These are phyloP conservation scores for Caenorhabditis angaria DNA, from an alignment of 2,888 invertebrate genomes.

Conservation along the genomic window DNA sequence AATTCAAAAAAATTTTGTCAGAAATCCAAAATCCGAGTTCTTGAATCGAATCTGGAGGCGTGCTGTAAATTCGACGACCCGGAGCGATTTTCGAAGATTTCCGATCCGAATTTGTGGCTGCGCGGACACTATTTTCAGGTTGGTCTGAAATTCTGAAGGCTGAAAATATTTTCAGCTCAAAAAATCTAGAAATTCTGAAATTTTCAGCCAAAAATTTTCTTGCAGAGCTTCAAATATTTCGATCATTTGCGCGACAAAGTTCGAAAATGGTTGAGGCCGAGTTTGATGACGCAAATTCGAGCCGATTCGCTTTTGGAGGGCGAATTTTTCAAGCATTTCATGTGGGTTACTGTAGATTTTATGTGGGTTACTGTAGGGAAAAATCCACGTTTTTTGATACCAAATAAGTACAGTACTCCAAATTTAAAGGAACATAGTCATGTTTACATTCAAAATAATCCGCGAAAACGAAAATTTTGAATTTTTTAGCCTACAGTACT, in stretches of 20 bases:
- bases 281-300: conserved; percentile 9
- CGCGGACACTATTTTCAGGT: conserved; percentile 22
- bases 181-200: too few species aligned
- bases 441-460: too few species aligned
- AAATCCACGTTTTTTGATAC: conserved; percentile 11
- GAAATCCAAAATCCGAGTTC: conserved; percentile 18
- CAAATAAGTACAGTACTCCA: too few species aligned
- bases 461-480: too few species aligned
- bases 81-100: conserved; percentile 2
- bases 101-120: conserved; percentile 17
- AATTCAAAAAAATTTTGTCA: conserved; percentile 5
- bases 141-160: conserved; percentile 14
- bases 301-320: conserved; percentile 26
- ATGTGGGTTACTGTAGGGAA: not conserved
- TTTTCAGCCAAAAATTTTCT: too few species aligned
- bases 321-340: conserved; percentile 15
- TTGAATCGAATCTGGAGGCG: not conserved
- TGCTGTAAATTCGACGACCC: conserved; percentile 32
- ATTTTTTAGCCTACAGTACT: too few species aligned
- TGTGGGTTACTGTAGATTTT: conserved; percentile 12
- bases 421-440: too few species aligned
- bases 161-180: not conserved
- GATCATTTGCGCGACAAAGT: conserved; percentile 28
- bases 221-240: conserved; percentile 48
- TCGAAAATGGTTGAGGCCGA: conserved; percentile 28